These are phyloP conservation scores for Napeogenes sylphis DNA, from an alignment of 2,888 invertebrate species.

Conservation along the genomic window DNA sequence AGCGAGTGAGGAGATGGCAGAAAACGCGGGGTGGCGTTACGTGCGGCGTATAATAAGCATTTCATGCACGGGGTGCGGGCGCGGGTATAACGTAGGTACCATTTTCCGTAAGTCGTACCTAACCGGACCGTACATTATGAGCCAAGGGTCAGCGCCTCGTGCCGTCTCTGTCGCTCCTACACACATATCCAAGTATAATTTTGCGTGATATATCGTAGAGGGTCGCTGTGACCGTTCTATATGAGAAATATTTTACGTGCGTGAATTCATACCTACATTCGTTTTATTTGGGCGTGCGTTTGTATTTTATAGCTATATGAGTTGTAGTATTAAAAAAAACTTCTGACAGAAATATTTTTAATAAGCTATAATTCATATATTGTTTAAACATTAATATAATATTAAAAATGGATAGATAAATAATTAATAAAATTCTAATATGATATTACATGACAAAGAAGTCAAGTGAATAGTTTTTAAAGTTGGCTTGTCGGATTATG, in stretches of 20 bases:
- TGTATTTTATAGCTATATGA: neutral
- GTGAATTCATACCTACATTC: slow-evolving; percentile 19
- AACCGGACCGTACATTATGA: slow-evolving; percentile 79
- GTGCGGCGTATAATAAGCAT: slow-evolving; percentile 80
- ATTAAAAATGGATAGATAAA: too few relatives aligned
- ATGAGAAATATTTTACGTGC: slow-evolving; percentile 49
- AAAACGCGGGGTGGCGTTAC: slow-evolving; percentile 67
- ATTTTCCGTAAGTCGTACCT: slow-evolving; percentile 77
- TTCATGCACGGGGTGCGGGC: slow-evolving; percentile 77
- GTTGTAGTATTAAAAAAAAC: neutral
- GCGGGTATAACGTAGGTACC: slow-evolving; percentile 73
- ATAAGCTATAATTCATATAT: too few relatives aligned
- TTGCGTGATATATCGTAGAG: slow-evolving; percentile 72
- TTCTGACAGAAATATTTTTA: too few relatives aligned
- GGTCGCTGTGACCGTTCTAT: slow-evolving; percentile 62
- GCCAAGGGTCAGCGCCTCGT: slow-evolving; percentile 74
- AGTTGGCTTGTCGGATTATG: too few relatives aligned
- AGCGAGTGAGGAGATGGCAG: slow-evolving; percentile 58
- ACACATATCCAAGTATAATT: slow-evolving; percentile 68
- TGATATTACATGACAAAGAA: too few relatives aligned
- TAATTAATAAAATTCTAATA: too few relatives aligned
- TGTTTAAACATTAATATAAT: too few relatives aligned
- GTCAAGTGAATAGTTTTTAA: too few relatives aligned
- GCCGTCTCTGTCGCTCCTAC: slow-evolving; percentile 68
- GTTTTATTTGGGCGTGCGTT: neutral